phyloP scores from a whole-genome alignment of 1,140 invertebrate genomes.

The Cecropterus lyciades region DNA sequence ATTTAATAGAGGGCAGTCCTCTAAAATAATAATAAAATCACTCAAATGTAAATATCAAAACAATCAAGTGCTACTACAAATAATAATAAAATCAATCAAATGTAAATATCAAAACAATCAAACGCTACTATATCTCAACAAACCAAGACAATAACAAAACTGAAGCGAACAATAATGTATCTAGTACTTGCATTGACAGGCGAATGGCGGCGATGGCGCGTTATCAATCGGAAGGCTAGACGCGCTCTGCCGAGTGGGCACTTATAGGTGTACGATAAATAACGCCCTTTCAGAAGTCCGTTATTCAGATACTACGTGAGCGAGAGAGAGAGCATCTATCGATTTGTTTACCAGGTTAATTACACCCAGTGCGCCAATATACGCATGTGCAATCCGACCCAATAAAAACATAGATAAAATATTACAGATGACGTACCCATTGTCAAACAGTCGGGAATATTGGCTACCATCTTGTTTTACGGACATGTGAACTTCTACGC shows the following conservation, averaged over 20 bases:
- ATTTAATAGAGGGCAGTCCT: no score
- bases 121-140: not conserved
- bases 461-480: no score
- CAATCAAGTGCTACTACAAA: no score
- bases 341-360: constrained; percentile 11
- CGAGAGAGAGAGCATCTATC: constrained; percentile 3
- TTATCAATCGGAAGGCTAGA: not conserved
- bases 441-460: not conserved
- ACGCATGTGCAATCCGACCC: constrained; percentile 6
- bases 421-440: not conserved
- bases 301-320: constrained; percentile 2
- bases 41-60: no score
- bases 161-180: not conserved
- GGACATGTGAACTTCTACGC: no score
- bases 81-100: not conserved
- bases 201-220: not conserved
- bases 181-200: not conserved
- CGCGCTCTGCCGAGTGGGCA: not conserved
- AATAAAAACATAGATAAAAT: constrained; percentile 13
- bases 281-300: constrained; percentile 1
- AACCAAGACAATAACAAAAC: not conserved
- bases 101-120: no score
- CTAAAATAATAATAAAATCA: not conserved
- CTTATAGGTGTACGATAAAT: constrained; percentile 4
- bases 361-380: constrained; percentile 6